A percentile compares a stretch with the other conserved stretches of the same genome.
phyloP scores from a whole-genome alignment of 2,113 vertebrate species.

The Thymallus thymallus region DNA sequence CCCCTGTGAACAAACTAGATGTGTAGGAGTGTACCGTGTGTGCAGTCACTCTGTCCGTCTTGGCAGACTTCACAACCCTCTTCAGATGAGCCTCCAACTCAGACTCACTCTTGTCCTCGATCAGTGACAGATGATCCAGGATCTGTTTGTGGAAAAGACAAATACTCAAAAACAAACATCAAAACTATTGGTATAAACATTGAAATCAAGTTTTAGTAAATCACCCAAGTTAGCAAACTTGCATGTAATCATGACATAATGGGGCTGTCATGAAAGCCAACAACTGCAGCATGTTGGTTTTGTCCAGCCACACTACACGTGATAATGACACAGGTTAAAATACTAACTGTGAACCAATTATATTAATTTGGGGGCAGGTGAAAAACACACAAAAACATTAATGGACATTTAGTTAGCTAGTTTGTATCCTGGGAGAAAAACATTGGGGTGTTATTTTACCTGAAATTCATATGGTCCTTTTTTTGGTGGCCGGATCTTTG shows the following conservation, averaged over 20 bases:
- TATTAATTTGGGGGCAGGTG: no score
- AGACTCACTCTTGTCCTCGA: constrained; percentile 87
- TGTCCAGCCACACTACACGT: no score
- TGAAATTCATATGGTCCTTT: no score
- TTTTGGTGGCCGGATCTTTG: no score
- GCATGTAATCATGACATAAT: neutral
- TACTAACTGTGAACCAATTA: no score
- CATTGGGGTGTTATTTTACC: no score
- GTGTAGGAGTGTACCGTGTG: neutral
- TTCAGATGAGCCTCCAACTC: constrained; percentile 84
- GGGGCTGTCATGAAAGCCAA: no score
- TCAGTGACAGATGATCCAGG: constrained; percentile 87
- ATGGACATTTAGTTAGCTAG: no score
- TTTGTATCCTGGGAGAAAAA: no score
- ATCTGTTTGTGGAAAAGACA: constrained; percentile 66
- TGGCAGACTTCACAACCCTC: constrained; percentile 77
- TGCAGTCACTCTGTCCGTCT: neutral
- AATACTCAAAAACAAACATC: neutral
- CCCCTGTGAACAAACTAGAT: neutral
- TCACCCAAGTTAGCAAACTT: neutral
- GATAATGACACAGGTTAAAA: no score
- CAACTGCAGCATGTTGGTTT: no score
- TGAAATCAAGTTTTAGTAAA: neutral
- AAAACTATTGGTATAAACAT: neutral
- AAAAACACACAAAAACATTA: no score